Base-by-base conservation (phyloP, 2,888 invertebrate genomes). In the Blastobasis lacticolella region DNA sequence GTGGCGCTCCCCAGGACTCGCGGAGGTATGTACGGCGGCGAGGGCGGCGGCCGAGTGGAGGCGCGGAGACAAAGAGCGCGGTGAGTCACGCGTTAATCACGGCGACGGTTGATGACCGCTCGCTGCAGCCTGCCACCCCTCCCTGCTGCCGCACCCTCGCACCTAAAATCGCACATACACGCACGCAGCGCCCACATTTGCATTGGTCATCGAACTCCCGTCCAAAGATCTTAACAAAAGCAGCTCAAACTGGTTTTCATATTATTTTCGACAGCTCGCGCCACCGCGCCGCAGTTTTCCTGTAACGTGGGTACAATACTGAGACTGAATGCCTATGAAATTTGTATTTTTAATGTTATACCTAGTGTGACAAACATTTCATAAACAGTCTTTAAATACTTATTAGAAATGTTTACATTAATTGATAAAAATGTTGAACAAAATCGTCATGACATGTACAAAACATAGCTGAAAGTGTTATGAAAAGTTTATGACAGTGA, bases 121-220 rank as follows among this genome's bases (percentile, higher is more conserved):
- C 71, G 42, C 5, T 10, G 42, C 74, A 70, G 68, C 65, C 73
- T 73, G 75, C 75, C 23, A 69, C 67, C 68, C 62, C 71, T 63
- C 70, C 74, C 69, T 57, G 66, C 67, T 58, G 59, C 68, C 69
- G 71, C 80, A 80, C 80, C 84, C 79, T 80, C 75, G 74, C 73
- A 66, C 71, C 76, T 75, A 73, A 75, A 76, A 74, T 75, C 73
- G 76, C 81, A 75, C 73, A 69, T 70, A 66, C 64, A 61, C 62
- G 9, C 42, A 42, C 10, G 58, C 55, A 54, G 57, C 58, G 63
- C 64, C 67, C 63, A 65, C 71, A 73, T 77, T 77, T 75, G 79
- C 80, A 77, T 79, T 81, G 83, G 86, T 85, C 85, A 81, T 82
- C 85, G 84, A 85, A 85, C 85, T 79, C 73, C 64, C 69, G 71